Conservation (phyloP, 2,113 vertebrate species). For the Nibea coibor region DNA sequence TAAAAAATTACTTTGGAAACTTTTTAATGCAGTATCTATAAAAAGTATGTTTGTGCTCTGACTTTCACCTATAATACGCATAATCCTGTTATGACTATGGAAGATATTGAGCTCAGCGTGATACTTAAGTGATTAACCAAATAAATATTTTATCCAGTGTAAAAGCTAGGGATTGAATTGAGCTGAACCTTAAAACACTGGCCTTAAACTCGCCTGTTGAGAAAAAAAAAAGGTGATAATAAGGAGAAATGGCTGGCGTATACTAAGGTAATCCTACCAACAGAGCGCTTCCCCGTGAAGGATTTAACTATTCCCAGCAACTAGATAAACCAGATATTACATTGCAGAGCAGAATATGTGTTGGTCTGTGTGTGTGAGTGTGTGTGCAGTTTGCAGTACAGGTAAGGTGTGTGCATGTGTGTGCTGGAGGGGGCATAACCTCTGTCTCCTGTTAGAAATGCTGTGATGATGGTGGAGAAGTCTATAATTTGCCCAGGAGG, state of each 20-base stretch:
- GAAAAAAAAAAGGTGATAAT: conserved; percentile 67
- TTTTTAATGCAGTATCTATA: conserved; percentile 49
- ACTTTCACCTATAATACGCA: conserved; percentile 74
- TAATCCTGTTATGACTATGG: conserved; percentile 74
- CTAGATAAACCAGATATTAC: conserved; percentile 73
- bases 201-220: conserved; percentile 71
- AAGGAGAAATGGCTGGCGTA: conserved; percentile 69
- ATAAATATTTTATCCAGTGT: conserved; percentile 79
- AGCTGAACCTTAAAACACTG: conserved; percentile 77
- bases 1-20: conserved; percentile 61
- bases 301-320: conserved; percentile 78
- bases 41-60: conserved; percentile 72
- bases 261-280: conserved; percentile 79
- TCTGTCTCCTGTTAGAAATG: conserved; percentile 48
- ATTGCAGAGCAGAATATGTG: conserved; percentile 54
- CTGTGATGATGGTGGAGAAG: conserved; percentile 50
- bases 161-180: conserved; percentile 73
- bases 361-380: conserved; percentile 38
- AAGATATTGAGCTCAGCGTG: conserved; percentile 68
- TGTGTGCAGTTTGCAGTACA: conserved; percentile 36
- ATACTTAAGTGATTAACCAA: conserved; percentile 75
- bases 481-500: conserved; percentile 76
- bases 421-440: conserved; percentile 45
- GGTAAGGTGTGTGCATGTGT: conserved; percentile 24
- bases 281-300: conserved; percentile 74